These are phyloP conservation scores for Simalia tracyae DNA, from an alignment of 2,797 vertebrate species.

Conservation along the genomic window DNA sequence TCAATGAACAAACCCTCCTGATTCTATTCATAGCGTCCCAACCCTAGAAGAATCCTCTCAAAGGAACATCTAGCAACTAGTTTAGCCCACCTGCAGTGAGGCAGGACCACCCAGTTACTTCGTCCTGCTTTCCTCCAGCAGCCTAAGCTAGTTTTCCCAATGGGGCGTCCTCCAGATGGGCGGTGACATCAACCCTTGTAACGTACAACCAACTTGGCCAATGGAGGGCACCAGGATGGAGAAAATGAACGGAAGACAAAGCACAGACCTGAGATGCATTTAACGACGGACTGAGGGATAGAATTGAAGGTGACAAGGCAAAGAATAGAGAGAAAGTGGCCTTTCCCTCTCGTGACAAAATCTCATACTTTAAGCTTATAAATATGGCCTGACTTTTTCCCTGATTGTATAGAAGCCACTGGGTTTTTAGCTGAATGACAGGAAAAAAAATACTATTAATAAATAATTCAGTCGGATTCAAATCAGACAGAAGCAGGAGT, in stretches of 20 bases:
- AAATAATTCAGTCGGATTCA: background rate
- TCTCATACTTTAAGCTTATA: background rate
- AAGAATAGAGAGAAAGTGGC: background rate
- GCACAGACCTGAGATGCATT: background rate
- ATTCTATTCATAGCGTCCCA: constrained; percentile 11
- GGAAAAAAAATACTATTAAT: background rate
- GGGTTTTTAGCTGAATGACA: background rate
- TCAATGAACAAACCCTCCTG: background rate
- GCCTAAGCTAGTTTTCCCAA: background rate
- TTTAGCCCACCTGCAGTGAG: constrained; percentile 3
- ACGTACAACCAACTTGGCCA: background rate
- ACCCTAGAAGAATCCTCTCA: background rate
- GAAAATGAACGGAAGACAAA: background rate
- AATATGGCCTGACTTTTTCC: background rate
- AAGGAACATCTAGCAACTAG: background rate
- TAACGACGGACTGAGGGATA: background rate
- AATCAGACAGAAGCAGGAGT: background rate
- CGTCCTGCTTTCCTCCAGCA: background rate
- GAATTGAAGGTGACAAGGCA: background rate
- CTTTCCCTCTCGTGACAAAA: background rate
- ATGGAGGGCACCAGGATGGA: background rate
- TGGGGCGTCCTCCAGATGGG: background rate
- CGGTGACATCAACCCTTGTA: background rate
- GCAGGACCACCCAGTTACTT: background rate
- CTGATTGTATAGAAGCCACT: background rate